Percentiles rank a stretch among this genome's conserved stretches.
Evolutionary conservation across 1,140 invertebrate genomes (phyloP).

Genomic region (Galleria mellonella): DNA sequence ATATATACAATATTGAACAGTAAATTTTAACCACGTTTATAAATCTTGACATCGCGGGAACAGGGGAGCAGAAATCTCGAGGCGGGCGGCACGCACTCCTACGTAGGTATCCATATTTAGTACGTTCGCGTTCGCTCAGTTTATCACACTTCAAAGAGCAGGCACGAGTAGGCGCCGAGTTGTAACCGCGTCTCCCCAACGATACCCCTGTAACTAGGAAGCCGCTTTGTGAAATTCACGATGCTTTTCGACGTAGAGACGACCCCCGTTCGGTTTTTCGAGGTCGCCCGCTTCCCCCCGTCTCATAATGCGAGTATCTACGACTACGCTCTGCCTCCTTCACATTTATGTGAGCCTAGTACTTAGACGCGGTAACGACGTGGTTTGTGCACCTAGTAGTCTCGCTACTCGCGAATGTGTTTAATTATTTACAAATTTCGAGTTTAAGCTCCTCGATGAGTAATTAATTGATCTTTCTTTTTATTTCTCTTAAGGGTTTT

Average conservation of each 20-base stretch:
- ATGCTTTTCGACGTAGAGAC: conserved; percentile 39
- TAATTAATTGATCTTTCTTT: no score
- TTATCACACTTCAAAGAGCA: conserved; percentile 57
- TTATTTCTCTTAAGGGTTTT: no score
- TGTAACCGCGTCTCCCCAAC: conserved; percentile 42
- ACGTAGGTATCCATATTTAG: conserved; percentile 32
- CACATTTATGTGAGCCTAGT: conserved; percentile 27
- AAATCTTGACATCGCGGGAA: conserved; percentile 18
- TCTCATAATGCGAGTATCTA: conserved; percentile 36
- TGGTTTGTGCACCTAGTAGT: conserved; percentile 35
- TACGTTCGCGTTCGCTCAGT: conserved; percentile 30
- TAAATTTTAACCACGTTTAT: conserved; percentile 32
- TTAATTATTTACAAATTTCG: conserved; percentile 13
- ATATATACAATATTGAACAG: conserved; percentile 3
- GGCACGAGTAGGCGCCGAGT: conserved; percentile 27
- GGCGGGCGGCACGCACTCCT: conserved; percentile 25
- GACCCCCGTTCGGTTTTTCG: conserved; percentile 56
- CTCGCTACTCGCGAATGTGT: conserved; percentile 16
- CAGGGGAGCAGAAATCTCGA: conserved; percentile 22
- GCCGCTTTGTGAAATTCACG: conserved; percentile 63
- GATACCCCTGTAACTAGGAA: conserved; percentile 50
- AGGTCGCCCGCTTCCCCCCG: conserved; percentile 41
- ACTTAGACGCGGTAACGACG: conserved; percentile 22
- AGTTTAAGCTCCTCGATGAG: neutral
- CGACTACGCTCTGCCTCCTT: conserved; percentile 21